Evolutionary conservation across 2,888 invertebrate species (phyloP).

Genomic region (Myathropa florea): DNA sequence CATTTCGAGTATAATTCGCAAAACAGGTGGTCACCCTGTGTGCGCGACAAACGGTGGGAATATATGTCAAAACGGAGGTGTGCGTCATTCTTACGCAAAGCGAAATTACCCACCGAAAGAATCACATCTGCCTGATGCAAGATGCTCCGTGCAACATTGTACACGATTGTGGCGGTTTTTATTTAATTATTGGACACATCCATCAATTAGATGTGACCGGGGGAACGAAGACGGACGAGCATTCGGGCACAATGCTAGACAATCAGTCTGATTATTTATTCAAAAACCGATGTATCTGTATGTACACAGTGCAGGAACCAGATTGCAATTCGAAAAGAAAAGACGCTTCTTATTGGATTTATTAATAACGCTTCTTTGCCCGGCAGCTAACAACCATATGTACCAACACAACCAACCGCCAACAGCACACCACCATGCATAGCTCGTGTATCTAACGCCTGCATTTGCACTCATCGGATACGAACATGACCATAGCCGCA

Average conservation of each 20-base stretch:
- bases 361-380: slow-evolving; percentile 60
- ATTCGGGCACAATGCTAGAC: not conserved
- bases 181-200: slow-evolving; percentile 34
- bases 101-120: not conserved
- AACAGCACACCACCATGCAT: not conserved
- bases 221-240: not conserved
- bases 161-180: not conserved
- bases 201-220: slow-evolving; percentile 17
- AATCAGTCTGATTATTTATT: slow-evolving; percentile 36
- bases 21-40: not conserved
- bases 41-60: not conserved
- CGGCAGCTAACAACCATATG: slow-evolving; percentile 48
- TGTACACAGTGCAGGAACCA: not conserved
- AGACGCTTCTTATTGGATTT: slow-evolving; percentile 56
- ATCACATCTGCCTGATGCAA: not conserved
- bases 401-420: not conserved
- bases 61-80: not conserved
- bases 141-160: not conserved
- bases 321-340: slow-evolving; percentile 41
- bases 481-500: slow-evolving; percentile 8
- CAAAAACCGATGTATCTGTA: not conserved
- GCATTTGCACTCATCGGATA: slow-evolving; percentile 52
- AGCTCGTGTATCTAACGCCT: slow-evolving; percentile 52
- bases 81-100: not conserved
- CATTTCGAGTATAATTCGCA: not conserved